Percentiles rank a stretch among this genome's conserved stretches.
phyloP scores from a whole-genome alignment of 2,888 invertebrate genomes.

The Aphelenchoides bicaudatus region DNA sequence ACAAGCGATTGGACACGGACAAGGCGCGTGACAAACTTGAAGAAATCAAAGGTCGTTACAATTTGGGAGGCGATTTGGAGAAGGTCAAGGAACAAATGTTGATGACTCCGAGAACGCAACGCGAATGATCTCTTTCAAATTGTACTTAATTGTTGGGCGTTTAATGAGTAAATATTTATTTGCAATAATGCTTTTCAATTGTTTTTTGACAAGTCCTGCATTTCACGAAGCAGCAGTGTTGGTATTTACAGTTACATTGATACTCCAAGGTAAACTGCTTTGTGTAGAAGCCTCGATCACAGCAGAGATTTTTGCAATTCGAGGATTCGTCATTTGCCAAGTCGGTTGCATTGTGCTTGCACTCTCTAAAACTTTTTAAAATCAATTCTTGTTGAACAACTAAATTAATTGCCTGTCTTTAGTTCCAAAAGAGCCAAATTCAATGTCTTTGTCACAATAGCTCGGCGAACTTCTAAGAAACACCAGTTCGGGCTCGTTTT shows the following conservation, averaged over 20 bases:
- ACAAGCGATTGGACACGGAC: slow-evolving; percentile 64
- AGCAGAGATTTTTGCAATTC: slow-evolving; percentile 68
- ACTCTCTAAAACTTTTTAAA: slow-evolving; percentile 21
- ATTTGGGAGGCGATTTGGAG: slow-evolving; percentile 60
- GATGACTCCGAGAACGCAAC: slow-evolving; percentile 28
- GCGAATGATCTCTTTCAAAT: slow-evolving; percentile 19
- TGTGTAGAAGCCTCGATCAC: slow-evolving; percentile 75
- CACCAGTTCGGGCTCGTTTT: slow-evolving; percentile 18
- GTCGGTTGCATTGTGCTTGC: slow-evolving; percentile 25
- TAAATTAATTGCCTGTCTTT: slow-evolving; percentile 69
- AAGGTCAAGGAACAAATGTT: slow-evolving; percentile 54
- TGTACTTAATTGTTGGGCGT: neutral
- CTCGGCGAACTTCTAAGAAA: slow-evolving; percentile 78
- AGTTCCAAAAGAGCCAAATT: slow-evolving; percentile 75
- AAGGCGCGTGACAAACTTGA: slow-evolving; percentile 65
- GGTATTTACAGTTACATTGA: slow-evolving; percentile 76
- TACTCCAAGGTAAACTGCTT: slow-evolving; percentile 71
- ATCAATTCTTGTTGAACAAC: neutral
- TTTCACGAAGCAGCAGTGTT: slow-evolving; percentile 82
- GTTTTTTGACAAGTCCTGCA: slow-evolving; percentile 76
- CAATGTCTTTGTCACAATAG: slow-evolving; percentile 74
- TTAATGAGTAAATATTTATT: slow-evolving; percentile 37
- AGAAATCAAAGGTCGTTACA: slow-evolving; percentile 65
- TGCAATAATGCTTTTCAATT: slow-evolving; percentile 73
- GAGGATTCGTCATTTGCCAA: no score